Evolutionary conservation across 2,888 invertebrate genomes (phyloP), one percentile per base, ranked within the genome.

Genomic region (Brenthis hecate): DNA sequence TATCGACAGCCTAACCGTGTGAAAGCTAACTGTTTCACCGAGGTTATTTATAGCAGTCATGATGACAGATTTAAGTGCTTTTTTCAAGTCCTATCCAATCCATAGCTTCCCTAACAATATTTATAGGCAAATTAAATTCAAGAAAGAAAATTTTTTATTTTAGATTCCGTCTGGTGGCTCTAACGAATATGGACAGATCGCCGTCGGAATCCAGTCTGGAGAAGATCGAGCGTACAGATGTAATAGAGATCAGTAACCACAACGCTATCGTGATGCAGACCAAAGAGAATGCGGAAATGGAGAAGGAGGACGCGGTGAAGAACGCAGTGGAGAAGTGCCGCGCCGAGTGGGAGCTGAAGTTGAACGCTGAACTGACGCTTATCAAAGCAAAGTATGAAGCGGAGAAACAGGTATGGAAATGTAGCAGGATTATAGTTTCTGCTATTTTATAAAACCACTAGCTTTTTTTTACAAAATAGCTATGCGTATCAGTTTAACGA

Each of bases 171-270:
- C 88, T 97, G 70, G 96, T 97, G 94, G 95, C 96, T 0, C 89
- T 95, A 70, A 94, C 94, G 13, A 95, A 94, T 61, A 95, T 96
- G 94, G 96, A 96, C 76, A 93, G 95, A 53, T 96, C 96, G 66
- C 96, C 96, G 0, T 96, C 96, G 6, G 96, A 97, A 76, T 94
- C 95, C 2, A 96, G 95, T 81, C 88, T 97, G 6, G 97, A 97
- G 79, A 96, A 95, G 85, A 94, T 96, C 23, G 96, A 96, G 85
- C 93, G 95, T 4, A 93, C 93, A 0, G 95, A 95, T 77, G 91
- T 94, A 73, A 95, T 94, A 76, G 95, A 95, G 77, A 87, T 95
- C 50, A 83, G 91, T 4, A 94, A 93, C 72, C 95, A 95, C 80
- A 95, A 96, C 76, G 93, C 95, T 0, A 94, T 95, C 55, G 84